These are phyloP conservation scores for Eutrigla gurnardus DNA, from an alignment of 2,797 vertebrate species.

Conservation along the genomic window DNA sequence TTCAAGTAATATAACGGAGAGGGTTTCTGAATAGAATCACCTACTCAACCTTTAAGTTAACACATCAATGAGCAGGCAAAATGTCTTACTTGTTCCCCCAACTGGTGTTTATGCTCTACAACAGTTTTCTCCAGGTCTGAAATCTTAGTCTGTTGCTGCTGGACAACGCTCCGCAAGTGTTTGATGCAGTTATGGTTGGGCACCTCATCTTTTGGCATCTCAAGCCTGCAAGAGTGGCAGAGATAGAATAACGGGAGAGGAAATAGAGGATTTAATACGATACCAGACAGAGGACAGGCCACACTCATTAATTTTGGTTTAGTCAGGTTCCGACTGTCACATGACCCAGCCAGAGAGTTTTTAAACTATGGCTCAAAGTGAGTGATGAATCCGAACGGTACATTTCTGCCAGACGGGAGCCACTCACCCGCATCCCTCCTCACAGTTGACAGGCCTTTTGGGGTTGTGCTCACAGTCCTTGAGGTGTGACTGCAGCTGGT, in stretches of 20 bases:
- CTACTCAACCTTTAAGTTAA: no score
- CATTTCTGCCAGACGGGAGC: neutral
- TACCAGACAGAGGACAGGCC: neutral
- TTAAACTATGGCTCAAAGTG: neutral
- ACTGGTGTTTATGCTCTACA: conserved; percentile 95
- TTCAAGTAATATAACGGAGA: no score
- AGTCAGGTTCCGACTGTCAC: neutral
- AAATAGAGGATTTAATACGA: neutral
- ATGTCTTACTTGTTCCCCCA: conserved; percentile 92
- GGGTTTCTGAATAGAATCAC: no score
- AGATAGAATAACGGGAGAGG: neutral
- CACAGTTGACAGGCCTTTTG: conserved; percentile 96
- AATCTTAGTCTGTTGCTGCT: conserved; percentile 94
- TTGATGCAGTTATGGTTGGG: conserved; percentile 97
- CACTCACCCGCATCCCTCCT: conserved; percentile 96
- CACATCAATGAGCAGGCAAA: neutral
- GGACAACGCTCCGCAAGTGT: conserved; percentile 93
- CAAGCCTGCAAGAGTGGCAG: conserved; percentile 82
- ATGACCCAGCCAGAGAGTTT: neutral
- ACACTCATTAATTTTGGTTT: neutral
- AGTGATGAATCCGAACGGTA: no score
- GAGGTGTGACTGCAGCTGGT: conserved; percentile 97
- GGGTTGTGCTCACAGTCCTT: conserved; percentile 99
- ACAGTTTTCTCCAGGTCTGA: conserved; percentile 95
- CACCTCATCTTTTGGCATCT: conserved; percentile 99